phyloP scores from a whole-genome alignment of 1,140 invertebrate genomes.

The Parasteatoda tepidariorum region DNA sequence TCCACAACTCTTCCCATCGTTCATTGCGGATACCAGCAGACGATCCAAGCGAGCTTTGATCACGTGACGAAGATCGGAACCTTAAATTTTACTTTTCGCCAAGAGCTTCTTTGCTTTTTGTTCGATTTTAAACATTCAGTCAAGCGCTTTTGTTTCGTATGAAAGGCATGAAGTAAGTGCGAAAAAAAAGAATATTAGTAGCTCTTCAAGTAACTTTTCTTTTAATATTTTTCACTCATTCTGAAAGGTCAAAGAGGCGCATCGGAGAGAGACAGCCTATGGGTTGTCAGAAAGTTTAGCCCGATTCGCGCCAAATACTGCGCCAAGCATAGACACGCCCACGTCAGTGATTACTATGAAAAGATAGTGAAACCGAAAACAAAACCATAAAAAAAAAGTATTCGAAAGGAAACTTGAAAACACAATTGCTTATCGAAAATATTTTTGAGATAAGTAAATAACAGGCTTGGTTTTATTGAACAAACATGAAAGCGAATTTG shows the following conservation, averaged over 20 bases:
- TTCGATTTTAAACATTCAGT: too few relatives aligned
- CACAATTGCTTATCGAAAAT: too few relatives aligned
- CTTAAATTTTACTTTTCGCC: constrained; percentile 17
- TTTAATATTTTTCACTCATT: constrained; percentile 16
- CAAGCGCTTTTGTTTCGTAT: neutral
- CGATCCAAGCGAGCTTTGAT: constrained; percentile 34
- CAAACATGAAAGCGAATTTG: too few relatives aligned
- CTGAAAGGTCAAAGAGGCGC: constrained; percentile 55
- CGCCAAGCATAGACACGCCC: neutral
- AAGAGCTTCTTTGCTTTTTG: neutral
- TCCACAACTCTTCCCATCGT: constrained; percentile 46
- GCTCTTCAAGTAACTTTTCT: constrained; percentile 1
- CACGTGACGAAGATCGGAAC: constrained; percentile 36
- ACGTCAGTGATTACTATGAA: neutral
- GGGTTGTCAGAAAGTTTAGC: constrained; percentile 5
- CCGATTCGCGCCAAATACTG: constrained; percentile 10
- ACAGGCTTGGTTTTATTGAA: too few relatives aligned
- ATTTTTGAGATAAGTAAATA: too few relatives aligned
- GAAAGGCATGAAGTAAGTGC: neutral
- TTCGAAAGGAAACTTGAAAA: too few relatives aligned
- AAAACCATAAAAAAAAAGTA: too few relatives aligned
- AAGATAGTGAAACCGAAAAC: neutral
- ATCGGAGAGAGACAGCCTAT: constrained; percentile 17
- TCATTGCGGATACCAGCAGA: constrained; percentile 48
- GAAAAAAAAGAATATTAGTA: constrained; percentile 8